Conservation (phyloP, 2,888 invertebrate genomes). For the Amblyteles armatorius region DNA sequence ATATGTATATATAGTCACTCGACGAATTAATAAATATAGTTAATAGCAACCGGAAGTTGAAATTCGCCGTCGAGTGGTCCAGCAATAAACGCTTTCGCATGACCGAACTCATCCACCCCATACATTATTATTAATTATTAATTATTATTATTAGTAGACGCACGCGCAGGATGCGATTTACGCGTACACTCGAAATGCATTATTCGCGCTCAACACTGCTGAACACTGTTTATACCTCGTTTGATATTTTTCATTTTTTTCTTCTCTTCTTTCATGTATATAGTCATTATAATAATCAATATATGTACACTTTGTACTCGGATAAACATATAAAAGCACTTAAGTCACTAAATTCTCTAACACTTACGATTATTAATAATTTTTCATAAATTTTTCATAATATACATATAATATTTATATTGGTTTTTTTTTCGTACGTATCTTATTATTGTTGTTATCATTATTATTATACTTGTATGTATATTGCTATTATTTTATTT, state of each 20-base stretch:
- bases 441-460: constrained; percentile 34
- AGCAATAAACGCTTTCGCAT: constrained; percentile 11
- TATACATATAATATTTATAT: constrained; percentile 19
- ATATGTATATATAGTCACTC: background rate
- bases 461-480: constrained; percentile 55
- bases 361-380: constrained; percentile 52
- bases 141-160: constrained; percentile 6
- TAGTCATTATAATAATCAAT: constrained; percentile 30
- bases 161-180: background rate
- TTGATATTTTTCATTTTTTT: constrained; percentile 21
- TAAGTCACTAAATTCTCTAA: constrained; percentile 68
- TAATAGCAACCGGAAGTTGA: background rate
- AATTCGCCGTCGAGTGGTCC: constrained; percentile 23
- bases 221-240: constrained; percentile 47
- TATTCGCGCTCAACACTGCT: constrained; percentile 19
- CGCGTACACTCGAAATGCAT: constrained; percentile 40
- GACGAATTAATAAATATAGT: constrained; percentile 7
- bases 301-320: constrained; percentile 78
- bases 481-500: constrained; percentile 45
- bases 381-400: constrained; percentile 36
- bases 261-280: constrained; percentile 11
- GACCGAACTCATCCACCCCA: constrained; percentile 5
- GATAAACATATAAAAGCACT: constrained; percentile 77
- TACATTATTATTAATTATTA: background rate
- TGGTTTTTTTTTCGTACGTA: constrained; percentile 46